Evolutionary conservation across 2,888 invertebrate genomes (phyloP).

Genomic region (Carabus problematicus): DNA sequence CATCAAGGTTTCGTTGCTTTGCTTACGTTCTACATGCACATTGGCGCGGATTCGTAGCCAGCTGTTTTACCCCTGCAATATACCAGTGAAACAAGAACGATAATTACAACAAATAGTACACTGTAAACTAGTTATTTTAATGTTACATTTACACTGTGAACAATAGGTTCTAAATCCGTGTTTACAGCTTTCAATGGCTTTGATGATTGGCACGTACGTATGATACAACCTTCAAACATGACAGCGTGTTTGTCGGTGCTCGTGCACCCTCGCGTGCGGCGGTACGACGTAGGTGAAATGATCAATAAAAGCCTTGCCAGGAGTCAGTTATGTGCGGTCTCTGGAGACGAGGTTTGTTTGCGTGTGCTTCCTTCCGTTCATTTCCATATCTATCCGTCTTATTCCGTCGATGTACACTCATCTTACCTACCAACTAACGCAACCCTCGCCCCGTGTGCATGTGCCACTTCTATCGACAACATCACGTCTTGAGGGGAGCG

Average conservation of each 20-base stretch:
- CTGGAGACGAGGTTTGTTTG: conserved; percentile 24
- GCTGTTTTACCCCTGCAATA: no score
- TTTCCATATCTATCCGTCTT: conserved; percentile 35
- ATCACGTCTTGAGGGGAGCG: no score
- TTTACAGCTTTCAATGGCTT: not conserved
- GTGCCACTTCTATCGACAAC: no score
- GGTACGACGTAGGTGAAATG: not conserved
- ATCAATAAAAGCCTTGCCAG: conserved; percentile 22
- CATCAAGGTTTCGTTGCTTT: not conserved
- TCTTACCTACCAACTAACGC: not conserved
- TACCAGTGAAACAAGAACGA: no score
- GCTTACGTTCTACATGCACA: not conserved
- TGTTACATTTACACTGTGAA: not conserved
- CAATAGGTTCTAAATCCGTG: not conserved
- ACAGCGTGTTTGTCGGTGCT: not conserved
- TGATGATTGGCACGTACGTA: conserved; percentile 18
- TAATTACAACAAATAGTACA: no score
- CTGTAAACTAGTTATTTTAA: no score
- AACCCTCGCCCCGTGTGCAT: not conserved
- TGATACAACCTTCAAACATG: conserved; percentile 32
- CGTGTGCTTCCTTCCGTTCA: conserved; percentile 17
- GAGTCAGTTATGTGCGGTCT: conserved; percentile 28
- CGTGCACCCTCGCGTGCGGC: not conserved
- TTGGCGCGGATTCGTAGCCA: not conserved
- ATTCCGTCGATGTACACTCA: conserved; percentile 2